These are phyloP conservation scores for Willisornis vidua DNA, from an alignment of 2,113 vertebrate species.

Conservation along the genomic window DNA sequence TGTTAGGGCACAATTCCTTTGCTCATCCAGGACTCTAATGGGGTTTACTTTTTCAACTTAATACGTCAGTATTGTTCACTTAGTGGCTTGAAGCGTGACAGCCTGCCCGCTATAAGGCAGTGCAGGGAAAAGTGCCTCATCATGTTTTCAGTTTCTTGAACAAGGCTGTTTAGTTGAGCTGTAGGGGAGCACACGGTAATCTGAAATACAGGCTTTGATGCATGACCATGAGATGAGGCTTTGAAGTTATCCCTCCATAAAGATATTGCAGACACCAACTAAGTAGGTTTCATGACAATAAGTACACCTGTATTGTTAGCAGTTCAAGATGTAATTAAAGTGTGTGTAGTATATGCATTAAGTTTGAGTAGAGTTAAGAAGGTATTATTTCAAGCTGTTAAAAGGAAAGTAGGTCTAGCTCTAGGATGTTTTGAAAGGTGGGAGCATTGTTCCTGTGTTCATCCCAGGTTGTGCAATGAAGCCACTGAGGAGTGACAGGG, in stretches of 20 bases:
- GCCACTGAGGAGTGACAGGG: background rate
- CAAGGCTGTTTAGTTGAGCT: background rate
- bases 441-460: background rate
- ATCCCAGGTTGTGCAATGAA: background rate
- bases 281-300: background rate
- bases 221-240: background rate
- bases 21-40: background rate
- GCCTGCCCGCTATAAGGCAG: background rate
- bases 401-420: background rate
- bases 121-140: background rate
- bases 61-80: background rate
- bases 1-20: background rate
- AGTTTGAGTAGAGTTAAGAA: background rate
- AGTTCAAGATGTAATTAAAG: constrained; percentile 1
- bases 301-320: background rate
- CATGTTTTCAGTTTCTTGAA: background rate
- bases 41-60: background rate
- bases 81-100: background rate
- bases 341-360: background rate
- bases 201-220: background rate
- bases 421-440: background rate
- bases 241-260: background rate
- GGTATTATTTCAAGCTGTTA: background rate
- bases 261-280: background rate
- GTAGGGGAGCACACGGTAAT: background rate